Evolutionary conservation across 1,140 invertebrate genomes (phyloP), one percentile per base, ranked within the genome.

Genomic region (Limonius californicus): DNA sequence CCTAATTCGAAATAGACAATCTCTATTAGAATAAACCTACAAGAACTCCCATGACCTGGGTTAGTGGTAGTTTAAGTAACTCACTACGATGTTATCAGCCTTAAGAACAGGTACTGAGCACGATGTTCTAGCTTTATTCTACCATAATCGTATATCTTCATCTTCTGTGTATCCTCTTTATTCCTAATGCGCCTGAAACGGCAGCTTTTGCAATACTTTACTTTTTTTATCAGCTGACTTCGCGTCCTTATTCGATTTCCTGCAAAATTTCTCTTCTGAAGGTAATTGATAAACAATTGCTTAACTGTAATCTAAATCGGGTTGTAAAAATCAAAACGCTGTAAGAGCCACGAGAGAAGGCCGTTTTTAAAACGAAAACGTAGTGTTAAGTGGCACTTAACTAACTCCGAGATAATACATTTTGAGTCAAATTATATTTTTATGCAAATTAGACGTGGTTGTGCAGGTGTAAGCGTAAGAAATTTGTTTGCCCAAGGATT

Each of bases 41-140:
- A 55, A 50, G 45, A 50, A 30, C 53, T 55, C 53, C 15, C 53
- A 55, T 55, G 53, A 55, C 53, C 53, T 55, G 53, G 27, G 21
- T n/a, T 55, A 14, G 53, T 55, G 27, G 45, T 32, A 32, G 27
- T 32, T 55, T 55, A 55, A 55, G 53, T 55, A 55, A 55, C 53
- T 55, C 27, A 55, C 53, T n/a, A 55, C 20, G 53, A 55, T 55
- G 53, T 30, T 55, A 55, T 55, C 53, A 27, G 14, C 27, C 21
- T 23, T 55, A 14, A 55, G 50, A 55, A 55, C 53, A 55, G 53
- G 53, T 55, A 55, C 21, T 16, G 15, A 27, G 53, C 53, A 55
- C 53, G 53, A 55, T 55, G 53, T 55, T 55, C 53, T 55, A 55
- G 4, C 53, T 55, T 55, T 55, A 55, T 55, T 55, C n/a, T 32